Percentiles rank a stretch among this genome's conserved stretches.
Conservation (phyloP, 2,888 invertebrate species). For the Proisotoma minuta region DNA sequence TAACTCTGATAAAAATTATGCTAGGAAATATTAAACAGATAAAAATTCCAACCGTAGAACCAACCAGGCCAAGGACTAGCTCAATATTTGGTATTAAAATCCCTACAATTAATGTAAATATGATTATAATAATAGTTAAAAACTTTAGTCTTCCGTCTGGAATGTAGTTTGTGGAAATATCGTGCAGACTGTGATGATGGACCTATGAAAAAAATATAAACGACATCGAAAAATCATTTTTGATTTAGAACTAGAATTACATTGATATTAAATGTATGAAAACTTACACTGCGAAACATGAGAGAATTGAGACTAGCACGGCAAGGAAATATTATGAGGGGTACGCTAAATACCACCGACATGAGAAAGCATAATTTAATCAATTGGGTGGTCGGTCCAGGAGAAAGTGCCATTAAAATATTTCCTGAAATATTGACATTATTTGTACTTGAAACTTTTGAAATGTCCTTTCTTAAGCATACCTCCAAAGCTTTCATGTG, state of each 20-base stretch:
- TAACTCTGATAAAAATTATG: conserved; percentile 77
- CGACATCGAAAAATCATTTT: background rate
- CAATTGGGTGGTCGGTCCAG: conserved; percentile 75
- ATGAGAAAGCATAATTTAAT: conserved; percentile 92
- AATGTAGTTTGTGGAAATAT: conserved; percentile 59
- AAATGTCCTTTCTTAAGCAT: conserved; percentile 33
- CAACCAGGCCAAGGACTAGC: conserved; percentile 86
- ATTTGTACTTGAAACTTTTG: background rate
- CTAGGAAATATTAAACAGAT: conserved; percentile 92
- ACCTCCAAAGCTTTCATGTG: conserved; percentile 69
- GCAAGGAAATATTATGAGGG: conserved; percentile 93
- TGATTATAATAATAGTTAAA: conserved; percentile 75
- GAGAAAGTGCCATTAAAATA: conserved; percentile 78
- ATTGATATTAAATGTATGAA: too few relatives aligned
- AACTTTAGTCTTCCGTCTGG: conserved; percentile 76
- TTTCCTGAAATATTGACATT: conserved; percentile 64
- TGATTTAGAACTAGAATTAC: too few relatives aligned
- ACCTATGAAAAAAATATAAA: conserved; percentile 16
- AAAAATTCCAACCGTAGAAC: conserved; percentile 90
- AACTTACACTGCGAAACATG: conserved; percentile 72
- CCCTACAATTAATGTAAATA: conserved; percentile 70
- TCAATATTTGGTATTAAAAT: conserved; percentile 89
- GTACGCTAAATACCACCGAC: conserved; percentile 93
- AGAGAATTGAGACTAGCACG: conserved; percentile 88
- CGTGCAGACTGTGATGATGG: conserved; percentile 44